Conservation (phyloP, 2,113 vertebrate species). For the Casuarius casuarius region DNA sequence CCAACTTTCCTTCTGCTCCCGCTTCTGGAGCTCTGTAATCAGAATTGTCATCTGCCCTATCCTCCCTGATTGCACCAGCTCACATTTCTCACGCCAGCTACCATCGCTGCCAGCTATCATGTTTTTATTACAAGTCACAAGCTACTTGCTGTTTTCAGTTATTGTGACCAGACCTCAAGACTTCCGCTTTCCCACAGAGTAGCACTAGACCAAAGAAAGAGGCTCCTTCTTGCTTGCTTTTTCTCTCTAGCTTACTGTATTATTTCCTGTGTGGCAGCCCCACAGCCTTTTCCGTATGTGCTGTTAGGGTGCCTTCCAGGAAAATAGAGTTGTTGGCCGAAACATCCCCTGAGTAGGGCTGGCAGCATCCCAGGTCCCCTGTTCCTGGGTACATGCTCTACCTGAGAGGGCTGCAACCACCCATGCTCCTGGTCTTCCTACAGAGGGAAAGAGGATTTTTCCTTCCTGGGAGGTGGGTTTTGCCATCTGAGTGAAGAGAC, state of each 20-base stretch:
- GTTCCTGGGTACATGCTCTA: neutral
- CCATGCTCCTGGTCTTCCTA: neutral
- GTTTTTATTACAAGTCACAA: neutral
- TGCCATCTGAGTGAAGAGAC: neutral
- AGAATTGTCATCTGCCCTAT: fast-evolving
- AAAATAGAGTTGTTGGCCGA: neutral
- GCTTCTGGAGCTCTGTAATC: neutral
- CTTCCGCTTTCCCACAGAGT: neutral
- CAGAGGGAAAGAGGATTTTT: too few relatives aligned
- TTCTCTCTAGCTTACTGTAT: neutral
- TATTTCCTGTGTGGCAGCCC: neutral
- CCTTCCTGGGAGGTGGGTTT: neutral
- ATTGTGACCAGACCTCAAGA: neutral
- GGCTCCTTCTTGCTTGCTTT: neutral
- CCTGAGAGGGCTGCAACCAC: neutral
- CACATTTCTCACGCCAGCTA: neutral
- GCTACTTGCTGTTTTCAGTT: neutral
- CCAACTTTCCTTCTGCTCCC: neutral
- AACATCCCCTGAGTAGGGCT: neutral
- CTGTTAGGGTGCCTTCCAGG: neutral
- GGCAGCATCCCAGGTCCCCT: neutral
- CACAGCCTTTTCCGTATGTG: neutral
- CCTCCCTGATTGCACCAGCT: fast-evolving
- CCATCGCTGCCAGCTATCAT: neutral
- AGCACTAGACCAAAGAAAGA: neutral